Base-by-base conservation (phyloP, 35 echinoderm and acorn worm genomes). In the Holothuria glaberrima region DNA sequence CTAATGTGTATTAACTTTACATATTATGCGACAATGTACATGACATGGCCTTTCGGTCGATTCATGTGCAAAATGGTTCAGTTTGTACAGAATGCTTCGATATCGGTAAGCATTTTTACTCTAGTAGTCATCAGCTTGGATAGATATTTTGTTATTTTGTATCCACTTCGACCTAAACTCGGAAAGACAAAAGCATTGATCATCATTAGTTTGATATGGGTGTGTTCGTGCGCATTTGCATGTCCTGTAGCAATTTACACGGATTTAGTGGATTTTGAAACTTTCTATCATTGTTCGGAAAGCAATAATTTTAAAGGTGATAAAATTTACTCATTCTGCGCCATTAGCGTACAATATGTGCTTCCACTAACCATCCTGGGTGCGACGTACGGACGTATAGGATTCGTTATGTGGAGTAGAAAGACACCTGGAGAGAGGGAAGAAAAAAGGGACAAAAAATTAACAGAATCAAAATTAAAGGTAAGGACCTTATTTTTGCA, bases 101-200 rank as follows among this genome's bases (percentile, higher is more conserved):
- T 99, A 2, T 99, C 97, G 10, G 93, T 99, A 21, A 99, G 97
- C 71, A 99, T 99, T 28, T 99, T 99, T 89, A 99, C 97, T 0
- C 91, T 99, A 30, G 92, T 99, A 66, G 97, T 89, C 28, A 99
- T 99, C 34, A 99, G 97, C 64, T 80, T 99, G 20, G 97, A 99
- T 90, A 88, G 97, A 16, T 99, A 93, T 63, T 89, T 93, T 58
- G 97, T 93, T n/a, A 99, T 99, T 59, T 89, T 99, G 22, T 90
- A 99, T 58, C 97, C 97, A 18, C 86, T 99, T 26, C 58, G 97
- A 93, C 93, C 91, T 27, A 90, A 89, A 58, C 89, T 93, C 52
- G 89, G 74, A 3, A 75, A 88, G 48, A 93, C 58, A 3, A 88
- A 91, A 81, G 92, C 94, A 25, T 58, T 93, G 13, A 19, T 95